A percentile compares a stretch with the other conserved stretches of the same genome.
phyloP scores from a whole-genome alignment of 2,888 invertebrate species.

The Drosophila birchii region DNA sequence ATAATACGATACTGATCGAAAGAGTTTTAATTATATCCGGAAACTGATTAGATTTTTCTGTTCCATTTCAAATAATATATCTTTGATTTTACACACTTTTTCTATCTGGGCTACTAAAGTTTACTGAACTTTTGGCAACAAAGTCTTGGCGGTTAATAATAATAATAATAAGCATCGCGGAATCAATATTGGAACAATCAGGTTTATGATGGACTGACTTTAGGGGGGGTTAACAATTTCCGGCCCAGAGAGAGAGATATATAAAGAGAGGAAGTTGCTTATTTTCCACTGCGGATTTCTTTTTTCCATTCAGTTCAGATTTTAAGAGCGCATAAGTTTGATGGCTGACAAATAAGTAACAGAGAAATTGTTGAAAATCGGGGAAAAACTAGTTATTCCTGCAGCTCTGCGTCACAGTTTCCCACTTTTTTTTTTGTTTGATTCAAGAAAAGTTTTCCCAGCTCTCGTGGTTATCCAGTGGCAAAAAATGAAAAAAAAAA shows the following conservation, averaged over 20 bases:
- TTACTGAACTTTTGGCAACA: conserved; percentile 4
- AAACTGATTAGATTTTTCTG: neutral
- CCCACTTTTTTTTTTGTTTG: conserved; percentile 7
- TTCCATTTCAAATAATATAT: neutral
- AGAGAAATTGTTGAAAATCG: conserved; percentile 43
- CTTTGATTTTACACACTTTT: neutral
- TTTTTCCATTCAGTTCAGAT: conserved; percentile 3
- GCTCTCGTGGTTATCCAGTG: conserved; percentile 45
- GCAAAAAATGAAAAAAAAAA: conserved; percentile 31
- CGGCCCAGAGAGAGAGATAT: conserved; percentile 10
- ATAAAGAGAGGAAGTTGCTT: conserved; percentile 56
- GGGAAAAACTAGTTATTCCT: conserved; percentile 39
- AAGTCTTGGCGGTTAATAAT: neutral
- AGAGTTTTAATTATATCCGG: conserved; percentile 3
- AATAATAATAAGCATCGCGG: conserved; percentile 4
- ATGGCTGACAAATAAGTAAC: conserved; percentile 60
- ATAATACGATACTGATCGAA: neutral
- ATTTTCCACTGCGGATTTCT: conserved; percentile 43
- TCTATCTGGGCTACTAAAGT: neutral
- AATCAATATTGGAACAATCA: conserved; percentile 36
- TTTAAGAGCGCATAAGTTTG: conserved; percentile 60
- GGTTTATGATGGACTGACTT: conserved; percentile 20
- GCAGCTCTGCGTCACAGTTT: neutral
- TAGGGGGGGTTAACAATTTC: conserved; percentile 41
- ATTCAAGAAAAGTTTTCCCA: conserved; percentile 42